Conservation (phyloP, 2,888 invertebrate genomes). For the Emmelina monodactyla region DNA sequence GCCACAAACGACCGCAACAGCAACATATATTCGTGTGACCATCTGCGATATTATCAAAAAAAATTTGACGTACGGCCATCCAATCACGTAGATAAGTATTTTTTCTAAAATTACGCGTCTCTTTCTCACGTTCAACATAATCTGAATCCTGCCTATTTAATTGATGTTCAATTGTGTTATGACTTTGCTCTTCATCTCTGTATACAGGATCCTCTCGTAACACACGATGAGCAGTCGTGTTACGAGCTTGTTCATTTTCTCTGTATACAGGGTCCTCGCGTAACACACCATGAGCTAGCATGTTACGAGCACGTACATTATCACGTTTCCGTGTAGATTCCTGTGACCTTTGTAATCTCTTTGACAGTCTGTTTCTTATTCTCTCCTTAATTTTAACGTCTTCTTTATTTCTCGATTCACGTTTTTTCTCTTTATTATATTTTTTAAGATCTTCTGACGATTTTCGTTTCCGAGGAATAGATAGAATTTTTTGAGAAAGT, state of each 20-base stretch:
- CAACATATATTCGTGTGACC: conserved; percentile 2
- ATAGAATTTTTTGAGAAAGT: conserved; percentile 5
- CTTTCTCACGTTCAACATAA: conserved; percentile 10
- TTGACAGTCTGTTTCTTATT: conserved; percentile 3
- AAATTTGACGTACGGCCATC: conserved; percentile 2
- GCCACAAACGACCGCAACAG: conserved; percentile 9
- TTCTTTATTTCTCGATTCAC: conserved; percentile 7
- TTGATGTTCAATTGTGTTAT: conserved; percentile 9
- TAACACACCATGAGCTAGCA: conserved; percentile 5
- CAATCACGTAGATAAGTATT: conserved; percentile 3
- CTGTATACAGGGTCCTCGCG: no score
- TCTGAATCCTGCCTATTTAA: conserved; percentile 9
- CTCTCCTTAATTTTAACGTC: conserved; percentile 16
- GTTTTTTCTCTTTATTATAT: conserved; percentile 16
- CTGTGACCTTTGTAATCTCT: conserved; percentile 2
- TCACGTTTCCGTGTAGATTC: conserved; percentile 2
- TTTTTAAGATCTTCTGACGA: conserved; percentile 15
- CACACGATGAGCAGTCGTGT: conserved; percentile 6
- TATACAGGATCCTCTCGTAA: no score
- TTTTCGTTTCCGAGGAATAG: conserved; percentile 6
- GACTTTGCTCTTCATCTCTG: conserved; percentile 3
- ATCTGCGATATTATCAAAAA: conserved; percentile 1
- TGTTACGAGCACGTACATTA: conserved; percentile 5
- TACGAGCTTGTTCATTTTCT: conserved; percentile 4
- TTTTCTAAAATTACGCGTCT: conserved; percentile 1